Conservation (phyloP, 2,888 invertebrate species). For the Nebria salina region DNA sequence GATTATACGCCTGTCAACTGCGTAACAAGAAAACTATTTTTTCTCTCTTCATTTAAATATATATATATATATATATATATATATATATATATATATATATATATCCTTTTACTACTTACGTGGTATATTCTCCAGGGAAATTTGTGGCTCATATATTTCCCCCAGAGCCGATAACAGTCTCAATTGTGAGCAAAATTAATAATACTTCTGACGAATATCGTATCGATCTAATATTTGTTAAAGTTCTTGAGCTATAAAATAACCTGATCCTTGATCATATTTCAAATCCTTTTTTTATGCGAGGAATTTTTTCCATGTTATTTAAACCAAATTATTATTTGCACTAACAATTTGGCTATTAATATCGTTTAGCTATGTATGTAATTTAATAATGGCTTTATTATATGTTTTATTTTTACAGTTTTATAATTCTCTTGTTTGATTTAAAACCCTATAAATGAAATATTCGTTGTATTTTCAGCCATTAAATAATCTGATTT, state of each 20-base stretch:
- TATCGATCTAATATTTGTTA: not conserved
- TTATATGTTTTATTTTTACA: not conserved
- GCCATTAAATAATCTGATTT: too few relatives aligned
- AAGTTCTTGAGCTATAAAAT: not conserved
- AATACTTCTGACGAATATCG: not conserved
- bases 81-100: too few relatives aligned
- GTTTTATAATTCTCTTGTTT: not conserved
- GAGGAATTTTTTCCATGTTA: too few relatives aligned
- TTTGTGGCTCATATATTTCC: not conserved
- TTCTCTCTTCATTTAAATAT: too few relatives aligned
- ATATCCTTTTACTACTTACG: not conserved
- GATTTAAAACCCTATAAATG: too few relatives aligned
- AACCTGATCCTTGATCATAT: not conserved
- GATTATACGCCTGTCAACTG: too few relatives aligned
- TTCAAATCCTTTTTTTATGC: too few relatives aligned
- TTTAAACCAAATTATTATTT: too few relatives aligned
- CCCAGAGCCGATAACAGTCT: not conserved
- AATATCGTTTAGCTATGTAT: not conserved
- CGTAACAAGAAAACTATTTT: too few relatives aligned
- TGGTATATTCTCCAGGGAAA: not conserved
- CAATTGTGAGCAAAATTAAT: not conserved
- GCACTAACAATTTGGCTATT: not conserved
- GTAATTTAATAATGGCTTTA: not conserved
- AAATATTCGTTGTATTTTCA: too few relatives aligned
- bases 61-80: too few relatives aligned